A percentile compares a stretch with the other conserved stretches of the same genome.
phyloP scores from a whole-genome alignment of 2,113 vertebrate genomes.

The Vulpes ferrilata region DNA sequence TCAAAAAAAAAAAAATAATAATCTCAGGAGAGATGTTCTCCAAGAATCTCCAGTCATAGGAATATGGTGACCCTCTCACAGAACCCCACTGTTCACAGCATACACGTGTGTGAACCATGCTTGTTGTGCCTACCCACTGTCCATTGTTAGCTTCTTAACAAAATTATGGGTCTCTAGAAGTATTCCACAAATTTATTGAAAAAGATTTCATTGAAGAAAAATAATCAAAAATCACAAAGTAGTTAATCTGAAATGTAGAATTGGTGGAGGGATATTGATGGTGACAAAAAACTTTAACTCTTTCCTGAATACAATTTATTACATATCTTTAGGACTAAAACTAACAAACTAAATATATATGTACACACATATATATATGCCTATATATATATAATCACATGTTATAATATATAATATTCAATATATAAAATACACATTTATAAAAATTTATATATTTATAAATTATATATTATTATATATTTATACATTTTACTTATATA shows the following conservation, averaged over 20 bases:
- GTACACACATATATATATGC: neutral
- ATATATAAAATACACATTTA: neutral
- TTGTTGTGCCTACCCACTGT: neutral
- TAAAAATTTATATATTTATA: neutral
- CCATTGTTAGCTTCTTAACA: neutral
- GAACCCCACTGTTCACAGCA: neutral
- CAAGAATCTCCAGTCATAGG: neutral
- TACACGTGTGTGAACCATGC: rapidly evolving
- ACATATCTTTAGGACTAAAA: neutral
- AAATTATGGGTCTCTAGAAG: neutral
- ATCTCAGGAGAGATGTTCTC: neutral
- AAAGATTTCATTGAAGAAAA: conserved; percentile 30
- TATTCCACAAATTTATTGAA: neutral
- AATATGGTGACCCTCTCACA: neutral
- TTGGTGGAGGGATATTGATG: neutral
- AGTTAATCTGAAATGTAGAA: neutral
- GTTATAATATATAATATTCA: too few species aligned
- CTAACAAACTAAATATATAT: neutral
- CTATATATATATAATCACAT: too few species aligned
- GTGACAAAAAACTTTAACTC: neutral
- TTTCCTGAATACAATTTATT: neutral
- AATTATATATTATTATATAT: neutral
- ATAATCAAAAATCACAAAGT: neutral
- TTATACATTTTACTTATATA: neutral
- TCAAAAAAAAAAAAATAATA: neutral